These are phyloP conservation scores for Fukomys damarensis DNA, from an alignment of 2,113 vertebrate species.

Conservation along the genomic window DNA sequence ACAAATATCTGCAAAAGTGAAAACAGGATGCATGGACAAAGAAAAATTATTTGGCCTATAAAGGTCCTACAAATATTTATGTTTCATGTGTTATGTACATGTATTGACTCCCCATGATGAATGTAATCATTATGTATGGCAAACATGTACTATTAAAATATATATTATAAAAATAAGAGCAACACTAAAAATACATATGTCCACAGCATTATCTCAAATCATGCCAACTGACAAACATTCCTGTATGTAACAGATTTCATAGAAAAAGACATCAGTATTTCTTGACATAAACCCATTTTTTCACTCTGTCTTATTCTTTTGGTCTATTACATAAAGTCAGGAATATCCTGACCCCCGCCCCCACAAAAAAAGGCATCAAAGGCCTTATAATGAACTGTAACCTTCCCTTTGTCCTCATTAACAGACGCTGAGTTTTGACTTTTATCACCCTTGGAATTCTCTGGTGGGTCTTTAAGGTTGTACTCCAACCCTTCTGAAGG, in stretches of 20 bases:
- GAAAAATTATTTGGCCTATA: background rate
- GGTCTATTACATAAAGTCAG: background rate
- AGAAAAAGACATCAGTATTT: rapidly evolving
- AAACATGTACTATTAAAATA: background rate
- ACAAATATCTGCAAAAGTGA: background rate
- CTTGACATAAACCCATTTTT: rapidly evolving
- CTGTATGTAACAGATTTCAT: background rate
- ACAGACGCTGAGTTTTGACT: conserved; percentile 13
- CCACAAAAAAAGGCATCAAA: background rate
- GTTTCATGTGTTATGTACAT: background rate
- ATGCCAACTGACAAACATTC: background rate
- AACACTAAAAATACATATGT: background rate
- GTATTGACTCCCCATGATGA: background rate
- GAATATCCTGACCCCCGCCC: background rate
- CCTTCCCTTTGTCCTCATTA: background rate
- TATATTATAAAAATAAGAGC: background rate
- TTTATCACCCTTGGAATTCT: background rate
- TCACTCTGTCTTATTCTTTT: background rate
- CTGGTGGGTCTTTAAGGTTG: conserved; percentile 5
- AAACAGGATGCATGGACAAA: background rate
- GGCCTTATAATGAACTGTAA: background rate
- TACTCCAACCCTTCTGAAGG: conserved; percentile 58
- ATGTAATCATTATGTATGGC: background rate
- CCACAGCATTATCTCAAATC: background rate
- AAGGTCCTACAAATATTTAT: background rate